These are phyloP conservation scores for Pedionomus torquatus DNA, from an alignment of 2,113 vertebrate species.

Conservation along the genomic window DNA sequence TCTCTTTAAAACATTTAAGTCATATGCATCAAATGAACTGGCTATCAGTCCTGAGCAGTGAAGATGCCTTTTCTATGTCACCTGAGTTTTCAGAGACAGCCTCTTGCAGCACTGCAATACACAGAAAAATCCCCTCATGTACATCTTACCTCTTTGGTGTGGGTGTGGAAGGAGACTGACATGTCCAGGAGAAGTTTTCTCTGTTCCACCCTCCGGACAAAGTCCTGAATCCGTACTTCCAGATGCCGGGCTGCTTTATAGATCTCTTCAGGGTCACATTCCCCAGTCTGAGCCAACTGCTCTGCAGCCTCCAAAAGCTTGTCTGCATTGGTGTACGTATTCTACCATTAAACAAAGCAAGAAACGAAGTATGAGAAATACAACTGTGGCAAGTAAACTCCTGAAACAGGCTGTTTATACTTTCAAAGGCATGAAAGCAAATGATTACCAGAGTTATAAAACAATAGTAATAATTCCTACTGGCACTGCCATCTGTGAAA, in stretches of 20 bases:
- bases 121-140: background rate
- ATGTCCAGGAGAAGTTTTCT: conserved; percentile 97
- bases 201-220: conserved; percentile 95
- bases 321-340: conserved; percentile 98
- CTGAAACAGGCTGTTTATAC: background rate
- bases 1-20: background rate
- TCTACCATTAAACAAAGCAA: conserved; percentile 81
- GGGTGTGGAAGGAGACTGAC: conserved; percentile 98
- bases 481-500: background rate
- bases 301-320: conserved; percentile 97
- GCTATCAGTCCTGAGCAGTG: background rate
- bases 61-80: background rate
- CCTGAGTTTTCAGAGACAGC: background rate
- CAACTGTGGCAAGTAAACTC: background rate
- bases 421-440: conserved; percentile 15
- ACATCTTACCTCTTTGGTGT: conserved; percentile 95
- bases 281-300: conserved; percentile 96
- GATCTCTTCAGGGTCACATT: conserved; percentile 99
- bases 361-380: conserved; percentile 56
- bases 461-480: background rate
- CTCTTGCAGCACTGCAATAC: background rate
- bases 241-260: conserved; percentile 98
- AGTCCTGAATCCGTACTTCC: conserved; percentile 98
- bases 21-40: background rate
- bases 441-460: conserved; percentile 21